These are phyloP conservation scores for Mamestra configurata DNA, from an alignment of 1,140 invertebrate species.

Conservation along the genomic window DNA sequence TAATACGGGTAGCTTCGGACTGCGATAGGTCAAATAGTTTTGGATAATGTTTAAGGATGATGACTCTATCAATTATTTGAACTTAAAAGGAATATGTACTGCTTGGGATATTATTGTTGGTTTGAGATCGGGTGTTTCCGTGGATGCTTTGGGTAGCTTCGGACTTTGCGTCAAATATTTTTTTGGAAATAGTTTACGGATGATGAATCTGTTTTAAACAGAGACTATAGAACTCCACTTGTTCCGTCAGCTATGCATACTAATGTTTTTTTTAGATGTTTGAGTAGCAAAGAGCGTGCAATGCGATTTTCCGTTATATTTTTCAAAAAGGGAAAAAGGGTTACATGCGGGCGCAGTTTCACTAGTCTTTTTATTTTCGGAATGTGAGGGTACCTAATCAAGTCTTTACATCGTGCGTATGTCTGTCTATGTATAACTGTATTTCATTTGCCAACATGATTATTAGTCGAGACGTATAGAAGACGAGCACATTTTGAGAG, in stretches of 20 bases:
- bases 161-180: neutral
- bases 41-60: neutral
- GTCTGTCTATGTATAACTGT: neutral
- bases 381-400: neutral
- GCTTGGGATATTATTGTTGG: constrained; percentile 18
- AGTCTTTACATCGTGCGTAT: neutral
- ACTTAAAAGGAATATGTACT: constrained; percentile 24
- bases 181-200: neutral
- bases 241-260: no score
- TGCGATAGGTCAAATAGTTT: neutral
- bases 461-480: no score
- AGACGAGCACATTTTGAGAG: no score
- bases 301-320: neutral
- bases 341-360: neutral
- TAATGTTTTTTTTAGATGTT: no score
- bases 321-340: neutral
- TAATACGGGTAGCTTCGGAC: neutral
- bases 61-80: neutral
- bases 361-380: neutral
- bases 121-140: neutral
- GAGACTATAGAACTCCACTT: no score
- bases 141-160: neutral
- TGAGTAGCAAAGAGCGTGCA: neutral
- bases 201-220: no score
- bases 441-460: no score